Evolutionary conservation across 64 coral and sea anemone species (phyloP).

Genomic region (Astreopora myriophthalma): DNA sequence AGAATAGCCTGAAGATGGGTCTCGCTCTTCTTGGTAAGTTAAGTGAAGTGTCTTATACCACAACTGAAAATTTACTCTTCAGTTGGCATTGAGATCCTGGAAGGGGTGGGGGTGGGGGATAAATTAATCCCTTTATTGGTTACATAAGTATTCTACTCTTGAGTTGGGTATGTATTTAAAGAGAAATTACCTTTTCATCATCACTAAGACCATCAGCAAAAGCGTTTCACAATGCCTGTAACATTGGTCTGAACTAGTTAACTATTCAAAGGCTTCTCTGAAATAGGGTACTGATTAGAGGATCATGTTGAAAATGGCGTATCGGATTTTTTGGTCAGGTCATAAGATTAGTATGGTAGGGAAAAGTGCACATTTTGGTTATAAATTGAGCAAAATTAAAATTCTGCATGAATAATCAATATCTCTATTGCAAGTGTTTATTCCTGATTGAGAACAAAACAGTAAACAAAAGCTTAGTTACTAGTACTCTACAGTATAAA

Average conservation of each 20-base stretch:
- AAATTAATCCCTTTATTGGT: background rate
- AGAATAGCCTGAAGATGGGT: slow-evolving; percentile 39
- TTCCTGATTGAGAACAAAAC: background rate
- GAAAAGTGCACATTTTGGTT: background rate
- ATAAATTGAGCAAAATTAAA: background rate
- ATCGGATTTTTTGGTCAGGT: background rate
- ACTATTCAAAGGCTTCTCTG: background rate
- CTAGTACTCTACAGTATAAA: background rate
- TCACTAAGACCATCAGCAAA: background rate
- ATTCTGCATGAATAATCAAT: background rate
- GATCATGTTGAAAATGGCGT: no score
- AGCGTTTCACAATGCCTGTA: background rate
- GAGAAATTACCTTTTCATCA: background rate
- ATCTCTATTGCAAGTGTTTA: background rate
- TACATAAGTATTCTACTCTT: background rate
- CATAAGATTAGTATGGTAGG: background rate
- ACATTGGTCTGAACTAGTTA: background rate
- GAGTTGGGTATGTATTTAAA: background rate
- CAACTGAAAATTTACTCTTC: background rate
- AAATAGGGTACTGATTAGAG: background rate
- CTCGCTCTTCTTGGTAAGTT: slow-evolving; percentile 48
- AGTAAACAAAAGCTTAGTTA: background rate
- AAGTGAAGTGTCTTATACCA: background rate
- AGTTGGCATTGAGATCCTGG: background rate
- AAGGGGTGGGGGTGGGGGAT: background rate